Evolutionary conservation across 2,113 vertebrate genomes (phyloP).

Genomic region (Micronycteris hirsuta): DNA sequence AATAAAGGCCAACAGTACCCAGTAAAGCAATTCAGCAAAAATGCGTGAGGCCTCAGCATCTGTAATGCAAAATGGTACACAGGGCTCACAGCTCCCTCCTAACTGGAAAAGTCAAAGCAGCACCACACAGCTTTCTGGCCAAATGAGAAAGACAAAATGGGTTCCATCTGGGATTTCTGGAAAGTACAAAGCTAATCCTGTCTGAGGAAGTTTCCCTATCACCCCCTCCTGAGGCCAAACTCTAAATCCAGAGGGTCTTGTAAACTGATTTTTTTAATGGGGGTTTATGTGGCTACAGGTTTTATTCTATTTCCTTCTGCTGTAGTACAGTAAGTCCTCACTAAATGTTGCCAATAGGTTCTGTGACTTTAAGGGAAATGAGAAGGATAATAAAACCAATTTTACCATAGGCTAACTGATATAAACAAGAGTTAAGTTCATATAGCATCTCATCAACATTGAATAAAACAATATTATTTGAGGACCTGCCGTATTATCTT

Average conservation of each 20-base stretch:
- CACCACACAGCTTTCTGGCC: not conserved
- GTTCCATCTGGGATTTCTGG: not conserved
- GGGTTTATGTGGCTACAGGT: not conserved
- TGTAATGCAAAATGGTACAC: not conserved
- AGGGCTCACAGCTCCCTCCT: not conserved
- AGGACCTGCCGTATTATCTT: not conserved
- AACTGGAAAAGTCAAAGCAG: not conserved
- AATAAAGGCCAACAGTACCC: not conserved
- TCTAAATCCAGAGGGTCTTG: not conserved
- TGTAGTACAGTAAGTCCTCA: not conserved
- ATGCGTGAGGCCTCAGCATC: not conserved
- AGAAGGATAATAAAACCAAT: not conserved
- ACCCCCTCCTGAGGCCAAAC: not conserved
- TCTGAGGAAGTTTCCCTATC: not conserved
- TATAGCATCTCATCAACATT: not conserved
- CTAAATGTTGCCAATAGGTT: not conserved
- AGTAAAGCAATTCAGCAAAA: not conserved
- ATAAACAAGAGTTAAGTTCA: not conserved
- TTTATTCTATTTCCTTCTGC: not conserved
- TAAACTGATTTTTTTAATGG: not conserved
- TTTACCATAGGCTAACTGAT: not conserved
- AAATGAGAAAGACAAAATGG: conserved; percentile 23
- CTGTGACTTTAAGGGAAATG: not conserved
- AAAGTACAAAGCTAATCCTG: not conserved
- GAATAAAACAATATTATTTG: not conserved